A percentile compares a stretch with the other conserved stretches of the same genome.
phyloP scores from a whole-genome alignment of 2,797 vertebrate genomes.

The Macropodus opercularis region DNA sequence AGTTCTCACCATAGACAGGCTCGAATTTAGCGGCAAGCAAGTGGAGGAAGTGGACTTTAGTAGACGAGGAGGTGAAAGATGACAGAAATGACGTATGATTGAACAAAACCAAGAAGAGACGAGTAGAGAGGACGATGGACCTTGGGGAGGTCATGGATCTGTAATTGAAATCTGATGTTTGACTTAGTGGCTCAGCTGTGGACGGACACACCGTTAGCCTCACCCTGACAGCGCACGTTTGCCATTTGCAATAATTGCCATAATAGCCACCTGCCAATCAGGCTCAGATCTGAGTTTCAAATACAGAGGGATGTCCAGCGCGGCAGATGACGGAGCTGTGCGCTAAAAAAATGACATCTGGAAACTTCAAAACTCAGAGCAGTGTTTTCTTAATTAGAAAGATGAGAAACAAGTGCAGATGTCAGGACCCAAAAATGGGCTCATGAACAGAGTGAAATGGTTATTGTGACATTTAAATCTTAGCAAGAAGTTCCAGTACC shows the following conservation, averaged over 20 bases:
- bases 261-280: conserved; percentile 78
- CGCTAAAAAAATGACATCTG: conserved; percentile 59
- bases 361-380: conserved; percentile 38
- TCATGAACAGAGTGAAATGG: not conserved
- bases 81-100: not conserved
- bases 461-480: not conserved
- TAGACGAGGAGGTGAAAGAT: conserved; percentile 8
- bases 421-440: conserved; percentile 25
- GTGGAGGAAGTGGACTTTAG: not conserved
- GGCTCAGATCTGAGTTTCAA: conserved; percentile 43
- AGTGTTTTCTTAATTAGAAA: conserved; percentile 1
- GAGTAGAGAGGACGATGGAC: conserved; percentile 6
- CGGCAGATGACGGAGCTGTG: conserved; percentile 29
- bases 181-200: conserved; percentile 28
- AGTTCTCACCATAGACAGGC: conserved; percentile 6
- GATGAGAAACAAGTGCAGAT: conserved; percentile 18
- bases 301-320: conserved; percentile 56
- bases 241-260: conserved; percentile 80
- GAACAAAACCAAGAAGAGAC: conserved; percentile 9
- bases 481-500: not conserved
- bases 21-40: conserved; percentile 8
- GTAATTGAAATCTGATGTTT: conserved; percentile 48
- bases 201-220: conserved; percentile 47
- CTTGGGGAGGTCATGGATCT: conserved; percentile 36
- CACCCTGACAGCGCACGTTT: conserved; percentile 69